These are phyloP conservation scores for Turritopsis rubra DNA, from an alignment of 30 jellyfish, hydroid and myxozoan genomes.

Conservation along the genomic window DNA sequence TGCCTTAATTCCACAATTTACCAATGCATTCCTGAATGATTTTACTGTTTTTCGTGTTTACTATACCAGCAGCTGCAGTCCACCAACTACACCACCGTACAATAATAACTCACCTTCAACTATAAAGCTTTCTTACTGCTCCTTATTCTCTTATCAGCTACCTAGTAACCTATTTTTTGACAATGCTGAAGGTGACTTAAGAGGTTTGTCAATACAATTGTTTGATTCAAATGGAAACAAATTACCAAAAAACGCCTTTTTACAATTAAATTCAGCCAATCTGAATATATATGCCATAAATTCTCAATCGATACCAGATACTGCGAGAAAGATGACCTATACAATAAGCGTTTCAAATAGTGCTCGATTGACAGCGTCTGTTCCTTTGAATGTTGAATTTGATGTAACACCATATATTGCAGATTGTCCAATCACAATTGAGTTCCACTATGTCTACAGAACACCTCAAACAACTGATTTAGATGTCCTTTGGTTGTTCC, in stretches of 20 bases:
- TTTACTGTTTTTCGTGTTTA: constrained; percentile 45
- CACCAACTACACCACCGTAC: constrained; percentile 61
- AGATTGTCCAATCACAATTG: constrained; percentile 41
- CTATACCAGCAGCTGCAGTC: constrained; percentile 37
- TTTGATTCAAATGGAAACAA: constrained; percentile 34
- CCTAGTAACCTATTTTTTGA: constrained; percentile 56
- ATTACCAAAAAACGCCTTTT: constrained; percentile 39
- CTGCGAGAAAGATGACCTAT: not conserved
- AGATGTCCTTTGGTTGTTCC: constrained; percentile 53
- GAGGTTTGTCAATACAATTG: constrained; percentile 34
- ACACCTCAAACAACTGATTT: constrained; percentile 17
- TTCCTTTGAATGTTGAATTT: not conserved
- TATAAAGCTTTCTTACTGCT: constrained; percentile 42
- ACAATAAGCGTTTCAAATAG: constrained; percentile 62
- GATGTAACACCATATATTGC: constrained; percentile 26
- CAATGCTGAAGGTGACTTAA: constrained; percentile 58
- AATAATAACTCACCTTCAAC: constrained; percentile 43
- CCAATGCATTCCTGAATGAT: constrained; percentile 26
- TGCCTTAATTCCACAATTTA: constrained; percentile 20
- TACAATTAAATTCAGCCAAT: constrained; percentile 76
- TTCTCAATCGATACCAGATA: not conserved
- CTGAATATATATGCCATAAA: constrained; percentile 56
- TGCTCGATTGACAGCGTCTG: constrained; percentile 23
- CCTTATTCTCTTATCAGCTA: constrained; percentile 33
- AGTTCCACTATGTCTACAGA: constrained; percentile 29